phyloP scores from a whole-genome alignment of 2,113 vertebrate species.

The Glaucidium brasilianum region DNA sequence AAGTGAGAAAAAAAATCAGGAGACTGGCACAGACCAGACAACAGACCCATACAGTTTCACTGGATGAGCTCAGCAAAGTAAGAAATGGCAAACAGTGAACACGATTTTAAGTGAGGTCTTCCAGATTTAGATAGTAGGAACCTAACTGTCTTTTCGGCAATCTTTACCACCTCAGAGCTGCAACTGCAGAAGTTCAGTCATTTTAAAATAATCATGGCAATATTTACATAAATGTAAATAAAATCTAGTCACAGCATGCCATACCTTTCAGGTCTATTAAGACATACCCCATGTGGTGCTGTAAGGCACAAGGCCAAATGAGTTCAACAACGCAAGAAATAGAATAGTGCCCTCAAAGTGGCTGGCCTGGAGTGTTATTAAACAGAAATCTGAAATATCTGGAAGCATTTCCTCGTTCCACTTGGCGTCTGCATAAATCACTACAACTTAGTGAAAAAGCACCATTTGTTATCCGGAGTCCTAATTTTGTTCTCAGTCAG shows the following conservation, averaged over 20 bases:
- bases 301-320: slow-evolving; percentile 16
- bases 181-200: not conserved
- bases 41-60: not conserved
- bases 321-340: slow-evolving; percentile 11
- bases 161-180: not conserved
- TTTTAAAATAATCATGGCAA: not conserved
- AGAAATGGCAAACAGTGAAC: not conserved
- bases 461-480: not conserved
- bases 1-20: not conserved
- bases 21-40: not conserved
- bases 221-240: slow-evolving; percentile 43
- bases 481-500: not conserved
- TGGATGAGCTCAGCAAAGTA: not conserved
- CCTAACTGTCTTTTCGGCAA: not conserved
- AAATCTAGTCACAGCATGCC: slow-evolving; percentile 6
- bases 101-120: not conserved
- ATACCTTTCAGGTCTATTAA: slow-evolving; percentile 20
- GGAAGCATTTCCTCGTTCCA: not conserved
- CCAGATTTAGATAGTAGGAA: not conserved
- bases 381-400: not conserved
- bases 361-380: not conserved
- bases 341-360: not conserved
- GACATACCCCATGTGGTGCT: not conserved
- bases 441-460: not conserved
- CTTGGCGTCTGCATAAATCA: not conserved